A percentile compares a stretch with the other conserved stretches of the same genome.
Evolutionary conservation across 2,888 invertebrate species (phyloP).

Genomic region (Chloroclysta siterata): DNA sequence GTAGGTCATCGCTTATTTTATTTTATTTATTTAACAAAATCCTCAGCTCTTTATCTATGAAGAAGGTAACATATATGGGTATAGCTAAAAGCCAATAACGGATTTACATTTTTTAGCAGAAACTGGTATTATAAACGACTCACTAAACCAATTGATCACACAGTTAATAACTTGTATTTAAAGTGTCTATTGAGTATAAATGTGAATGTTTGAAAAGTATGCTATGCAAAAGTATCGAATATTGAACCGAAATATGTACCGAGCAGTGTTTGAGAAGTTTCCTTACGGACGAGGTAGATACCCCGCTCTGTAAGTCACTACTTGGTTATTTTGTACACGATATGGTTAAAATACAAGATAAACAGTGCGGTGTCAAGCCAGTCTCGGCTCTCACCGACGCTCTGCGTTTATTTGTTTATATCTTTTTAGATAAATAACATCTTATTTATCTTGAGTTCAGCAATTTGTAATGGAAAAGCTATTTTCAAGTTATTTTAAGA

Average conservation of each 20-base stretch:
- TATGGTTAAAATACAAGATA: conserved; percentile 66
- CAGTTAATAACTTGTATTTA: too few relatives aligned
- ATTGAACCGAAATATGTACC: background rate
- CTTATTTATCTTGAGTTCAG: conserved; percentile 60
- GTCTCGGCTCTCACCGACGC: conserved; percentile 61
- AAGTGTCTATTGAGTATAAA: too few relatives aligned
- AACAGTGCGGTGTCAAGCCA: conserved; percentile 65
- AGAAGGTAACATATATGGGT: too few relatives aligned
- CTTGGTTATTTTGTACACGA: conserved; percentile 28
- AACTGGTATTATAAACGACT: too few relatives aligned
- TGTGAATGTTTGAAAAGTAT: too few relatives aligned
- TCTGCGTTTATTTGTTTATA: conserved; percentile 66
- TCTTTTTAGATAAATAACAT: conserved; percentile 67
- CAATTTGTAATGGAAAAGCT: conserved; percentile 22
- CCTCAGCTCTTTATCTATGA: too few relatives aligned
- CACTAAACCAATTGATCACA: too few relatives aligned
- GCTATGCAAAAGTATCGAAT: background rate
- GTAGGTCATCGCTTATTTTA: too few relatives aligned
- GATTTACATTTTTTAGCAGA: too few relatives aligned
- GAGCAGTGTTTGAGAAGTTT: conserved; percentile 13
- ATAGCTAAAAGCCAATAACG: too few relatives aligned
- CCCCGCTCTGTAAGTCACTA: conserved; percentile 9
- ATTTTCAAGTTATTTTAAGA: conserved; percentile 18
- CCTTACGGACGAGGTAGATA: conserved; percentile 16
- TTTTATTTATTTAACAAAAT: too few relatives aligned